Conservation (phyloP, 1,140 invertebrate genomes). For the Anthonomus grandis region DNA sequence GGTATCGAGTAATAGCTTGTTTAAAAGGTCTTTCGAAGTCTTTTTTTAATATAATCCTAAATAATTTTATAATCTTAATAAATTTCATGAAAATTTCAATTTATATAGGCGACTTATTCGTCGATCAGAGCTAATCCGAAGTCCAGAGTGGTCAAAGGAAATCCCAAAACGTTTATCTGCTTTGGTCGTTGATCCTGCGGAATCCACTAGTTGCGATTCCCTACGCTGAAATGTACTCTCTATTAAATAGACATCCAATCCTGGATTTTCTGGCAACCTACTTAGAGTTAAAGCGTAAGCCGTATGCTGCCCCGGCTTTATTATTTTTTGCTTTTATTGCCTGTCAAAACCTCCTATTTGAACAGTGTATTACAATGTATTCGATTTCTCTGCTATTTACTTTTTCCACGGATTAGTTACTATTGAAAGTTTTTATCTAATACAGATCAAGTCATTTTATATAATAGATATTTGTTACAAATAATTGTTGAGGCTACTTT, state of each 20-base stretch:
- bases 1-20: too few relatives aligned
- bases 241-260: constrained; percentile 15
- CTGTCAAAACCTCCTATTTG: constrained; percentile 6
- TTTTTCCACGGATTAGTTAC: too few relatives aligned
- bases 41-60: background rate
- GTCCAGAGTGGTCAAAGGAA: constrained; percentile 14
- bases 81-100: constrained; percentile 6
- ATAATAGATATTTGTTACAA: too few relatives aligned
- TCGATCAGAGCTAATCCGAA: constrained; percentile 14
- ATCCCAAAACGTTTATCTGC: constrained; percentile 24
- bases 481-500: too few relatives aligned
- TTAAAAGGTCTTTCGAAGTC: too few relatives aligned
- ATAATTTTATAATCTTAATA: background rate
- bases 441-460: too few relatives aligned
- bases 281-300: constrained; percentile 13
- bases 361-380: constrained; percentile 4
- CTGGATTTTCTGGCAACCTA: constrained; percentile 17
- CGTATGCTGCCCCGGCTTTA: constrained; percentile 7
- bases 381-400: background rate
- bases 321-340: constrained; percentile 9
- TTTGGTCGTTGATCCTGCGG: constrained; percentile 23
- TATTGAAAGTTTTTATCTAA: too few relatives aligned
- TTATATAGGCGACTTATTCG: constrained; percentile 9
- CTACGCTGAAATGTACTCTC: constrained; percentile 13
- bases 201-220: constrained; percentile 21